Evolutionary conservation across 2,888 invertebrate genomes (phyloP), one percentile per base, ranked within the genome.

Genomic region (Eupeodes latifasciatus): DNA sequence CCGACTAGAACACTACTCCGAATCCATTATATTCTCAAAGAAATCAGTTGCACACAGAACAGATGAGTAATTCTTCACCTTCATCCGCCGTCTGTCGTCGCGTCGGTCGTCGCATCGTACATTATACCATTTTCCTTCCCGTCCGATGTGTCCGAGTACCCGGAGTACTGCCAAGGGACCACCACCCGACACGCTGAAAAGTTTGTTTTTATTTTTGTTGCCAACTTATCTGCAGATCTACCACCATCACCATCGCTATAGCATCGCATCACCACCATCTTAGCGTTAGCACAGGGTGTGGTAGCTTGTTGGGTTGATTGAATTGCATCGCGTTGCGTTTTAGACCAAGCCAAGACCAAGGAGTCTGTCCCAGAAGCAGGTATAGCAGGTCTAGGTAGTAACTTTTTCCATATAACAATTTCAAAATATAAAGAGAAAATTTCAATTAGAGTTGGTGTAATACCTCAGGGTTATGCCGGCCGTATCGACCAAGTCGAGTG

Each of bases 401-500:
- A 79, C 49, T 64, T 86, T 81, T 79, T 55, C 79, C 5, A 11
- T 81, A 74, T 75, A 75, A 75, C 75, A 75, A 79, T 75, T 79
- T 59, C 49, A 61, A 55, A 79, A 72, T 62, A 75, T 59, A 84
- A 67, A 79, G 64, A 55, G 53, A 47, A 69, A 84, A 79, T 79
- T 80, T 84, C 80, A 80, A 84, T 84, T 80, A 75, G 62, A 75
- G 74, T 75, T 80, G 75, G 84, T 72, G 80, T 84, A 62, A 69
- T 84, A 80, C 79, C 84, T 80, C 66, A 80, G 79, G 84, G 75
- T 62, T 75, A 84, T 69, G 6, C 36, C n/a, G 55, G 6, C 36
- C n/a, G 55, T 9, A 27, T 6, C 40, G 40, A 5, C 40, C 40
- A 6, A 40, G 6, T 40, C 40, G 40, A 40, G 40, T 5, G 47